Conservation (phyloP, 2,113 vertebrate species). For the Diglossa brunneiventris region DNA sequence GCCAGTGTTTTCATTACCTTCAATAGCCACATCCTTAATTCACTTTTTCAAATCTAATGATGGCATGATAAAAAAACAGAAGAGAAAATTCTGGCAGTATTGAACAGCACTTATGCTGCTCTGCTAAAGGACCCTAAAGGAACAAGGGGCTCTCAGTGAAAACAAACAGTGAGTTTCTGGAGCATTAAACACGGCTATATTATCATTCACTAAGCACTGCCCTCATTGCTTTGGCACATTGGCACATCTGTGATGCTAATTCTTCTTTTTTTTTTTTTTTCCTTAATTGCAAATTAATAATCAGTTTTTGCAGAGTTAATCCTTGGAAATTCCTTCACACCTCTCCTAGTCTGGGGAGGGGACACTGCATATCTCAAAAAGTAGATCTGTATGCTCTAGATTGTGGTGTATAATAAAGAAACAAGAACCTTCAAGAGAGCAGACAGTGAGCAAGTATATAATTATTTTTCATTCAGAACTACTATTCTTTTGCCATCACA, state of each 20-base stretch:
- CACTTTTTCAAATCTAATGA: background rate
- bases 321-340: background rate
- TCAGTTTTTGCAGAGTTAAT: background rate
- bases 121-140: background rate
- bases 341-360: background rate
- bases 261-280: background rate
- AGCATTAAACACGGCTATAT: background rate
- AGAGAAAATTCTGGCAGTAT: slow-evolving; percentile 1
- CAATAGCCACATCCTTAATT: background rate
- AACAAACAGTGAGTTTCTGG: slow-evolving; percentile 1
- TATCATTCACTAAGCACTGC: background rate
- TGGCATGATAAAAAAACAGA: background rate
- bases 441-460: background rate
- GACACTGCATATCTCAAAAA: background rate
- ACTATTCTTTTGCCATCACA: background rate
- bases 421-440: background rate
- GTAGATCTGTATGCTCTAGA: background rate
- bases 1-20: background rate
- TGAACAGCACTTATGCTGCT: background rate
- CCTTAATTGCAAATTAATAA: background rate
- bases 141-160: background rate
- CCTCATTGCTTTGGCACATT: background rate
- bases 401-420: background rate
- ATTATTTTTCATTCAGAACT: background rate
- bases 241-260: background rate